Percentiles rank a stretch among this genome's conserved stretches.
Conservation (phyloP, 2,113 vertebrate genomes). For the Oncorhynchus masou region DNA sequence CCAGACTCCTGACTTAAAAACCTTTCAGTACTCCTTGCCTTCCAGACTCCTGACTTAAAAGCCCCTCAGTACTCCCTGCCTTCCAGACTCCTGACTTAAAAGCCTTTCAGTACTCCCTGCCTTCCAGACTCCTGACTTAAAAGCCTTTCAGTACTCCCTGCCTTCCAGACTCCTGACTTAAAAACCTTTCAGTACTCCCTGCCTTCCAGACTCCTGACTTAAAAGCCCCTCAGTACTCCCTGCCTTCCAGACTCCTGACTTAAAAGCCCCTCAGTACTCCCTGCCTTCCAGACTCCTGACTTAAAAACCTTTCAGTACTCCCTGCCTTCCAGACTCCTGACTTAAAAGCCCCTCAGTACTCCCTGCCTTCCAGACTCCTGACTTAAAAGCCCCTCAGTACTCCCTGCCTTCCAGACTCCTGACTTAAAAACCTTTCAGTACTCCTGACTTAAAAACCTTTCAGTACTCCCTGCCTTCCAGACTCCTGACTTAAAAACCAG, state of each 20-base stretch:
- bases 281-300: slow-evolving; percentile 23
- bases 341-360: slow-evolving; percentile 24
- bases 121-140: slow-evolving; percentile 13
- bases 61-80: slow-evolving; percentile 21
- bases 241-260: slow-evolving; percentile 21
- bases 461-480: slow-evolving; percentile 13
- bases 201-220: slow-evolving; percentile 20
- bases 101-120: slow-evolving; percentile 16
- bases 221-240: slow-evolving; percentile 24
- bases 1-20: slow-evolving; percentile 20
- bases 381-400: slow-evolving; percentile 21
- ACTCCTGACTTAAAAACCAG: slow-evolving; percentile 23
- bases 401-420: slow-evolving; percentile 21
- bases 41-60: slow-evolving; percentile 19
- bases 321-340: slow-evolving; percentile 21
- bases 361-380: slow-evolving; percentile 22
- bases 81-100: slow-evolving; percentile 20
- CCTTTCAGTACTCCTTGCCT: slow-evolving; percentile 19
- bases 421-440: slow-evolving; percentile 18
- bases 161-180: background rate
- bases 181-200: slow-evolving; percentile 21
- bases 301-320: slow-evolving; percentile 22
- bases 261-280: slow-evolving; percentile 18
- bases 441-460: no score
- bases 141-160: no score